phyloP scores from a whole-genome alignment of 2,113 vertebrate species.

The Morone saxatilis region DNA sequence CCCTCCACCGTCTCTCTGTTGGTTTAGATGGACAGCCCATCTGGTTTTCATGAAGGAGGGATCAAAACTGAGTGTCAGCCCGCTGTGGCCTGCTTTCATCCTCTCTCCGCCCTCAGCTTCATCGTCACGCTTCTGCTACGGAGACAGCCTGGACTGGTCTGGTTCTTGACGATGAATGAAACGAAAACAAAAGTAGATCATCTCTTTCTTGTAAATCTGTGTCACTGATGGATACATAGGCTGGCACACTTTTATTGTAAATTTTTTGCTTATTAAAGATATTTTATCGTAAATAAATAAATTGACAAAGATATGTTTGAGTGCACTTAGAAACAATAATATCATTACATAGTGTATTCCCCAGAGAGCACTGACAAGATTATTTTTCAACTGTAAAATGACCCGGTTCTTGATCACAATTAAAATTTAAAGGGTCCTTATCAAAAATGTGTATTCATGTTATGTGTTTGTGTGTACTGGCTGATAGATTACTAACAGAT shows the following conservation, averaged over 20 bases:
- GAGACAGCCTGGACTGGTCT: constrained; percentile 22
- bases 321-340: background rate
- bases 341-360: background rate
- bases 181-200: constrained; percentile 26
- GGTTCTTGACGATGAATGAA: constrained; percentile 36
- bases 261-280: background rate
- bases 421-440: background rate
- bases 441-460: background rate
- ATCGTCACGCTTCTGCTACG: constrained; percentile 50
- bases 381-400: background rate
- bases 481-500: background rate
- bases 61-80: constrained; percentile 57
- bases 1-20: constrained; percentile 16
- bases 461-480: background rate
- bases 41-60: constrained; percentile 76
- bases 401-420: background rate
- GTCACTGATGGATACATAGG: background rate
- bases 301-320: background rate
- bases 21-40: constrained; percentile 71
- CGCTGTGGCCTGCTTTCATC: constrained; percentile 74
- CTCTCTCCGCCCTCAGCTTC: constrained; percentile 30
- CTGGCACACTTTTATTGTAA: background rate
- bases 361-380: too few relatives aligned
- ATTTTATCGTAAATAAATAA: background rate
- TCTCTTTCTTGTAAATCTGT: constrained; percentile 15